Evolutionary conservation across 2,888 invertebrate genomes (phyloP), one percentile per base, ranked within the genome.

Genomic region (Hydriomena furcata): DNA sequence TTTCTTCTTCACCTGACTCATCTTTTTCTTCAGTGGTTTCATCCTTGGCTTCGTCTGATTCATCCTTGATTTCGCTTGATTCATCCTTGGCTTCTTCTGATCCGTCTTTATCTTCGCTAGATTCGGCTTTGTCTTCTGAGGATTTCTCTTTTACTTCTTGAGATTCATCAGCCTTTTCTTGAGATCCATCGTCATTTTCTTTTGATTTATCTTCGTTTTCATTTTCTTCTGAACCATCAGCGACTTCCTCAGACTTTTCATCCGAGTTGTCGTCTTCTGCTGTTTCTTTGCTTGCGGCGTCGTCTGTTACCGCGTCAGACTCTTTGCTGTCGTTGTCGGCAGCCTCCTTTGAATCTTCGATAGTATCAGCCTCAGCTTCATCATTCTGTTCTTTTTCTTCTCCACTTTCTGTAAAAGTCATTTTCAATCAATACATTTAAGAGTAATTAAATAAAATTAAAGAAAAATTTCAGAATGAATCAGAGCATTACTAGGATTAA

Each of bases 51-150:
- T 71, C 71, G 36, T 65, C 59, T 34, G 72, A 64, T 23, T 58
- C 57, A 23, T 61, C 62, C 47, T 68, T 66, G 13, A 64, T 68
- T 54, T 84, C 76, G 49, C 52, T 64, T 40, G 71, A 69, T 35
- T 76, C 68, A 10, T 59, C 63, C 55, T 71, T 69, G 23, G 63
- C 65, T 64, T 76, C 76, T 63, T 81, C 81, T 27, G 63, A 66
- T 56, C 75, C 72, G 68, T 80, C 83, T 61, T 79, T 83, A 41
- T 76, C 76, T 73, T 87, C 76, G 64, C 75, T 65, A 42, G 73
- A 72, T 35, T 69, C 71, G 21, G 71, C 73, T 54, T 61, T 61
- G 32, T 62, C 60, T 57, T 72, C 65, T 49, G 69, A 72, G 20
- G 79, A 81, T 43, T 75, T 76, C 24, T 66, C 65, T 41, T 76